Percentiles rank a stretch among this genome's conserved stretches.
These are phyloP conservation scores for Echeneis naucrates DNA, from an alignment of 2,797 vertebrate genomes.

Conservation along the genomic window DNA sequence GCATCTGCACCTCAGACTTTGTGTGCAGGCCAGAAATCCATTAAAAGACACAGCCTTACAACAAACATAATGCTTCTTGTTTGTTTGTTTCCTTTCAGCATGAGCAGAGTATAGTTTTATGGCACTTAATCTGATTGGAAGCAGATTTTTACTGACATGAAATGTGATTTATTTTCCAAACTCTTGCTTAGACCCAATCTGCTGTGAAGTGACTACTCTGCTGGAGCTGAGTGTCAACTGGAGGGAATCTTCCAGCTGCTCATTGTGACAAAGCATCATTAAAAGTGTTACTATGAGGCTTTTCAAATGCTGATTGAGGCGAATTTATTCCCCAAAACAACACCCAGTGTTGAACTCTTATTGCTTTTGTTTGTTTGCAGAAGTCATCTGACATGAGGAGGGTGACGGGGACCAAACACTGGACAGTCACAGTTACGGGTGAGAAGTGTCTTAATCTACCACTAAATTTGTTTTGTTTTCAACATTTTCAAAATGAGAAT, in stretches of 20 bases:
- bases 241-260: slow-evolving; percentile 4
- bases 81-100: slow-evolving; percentile 39
- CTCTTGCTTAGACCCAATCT: slow-evolving; percentile 29
- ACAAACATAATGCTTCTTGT: slow-evolving; percentile 32
- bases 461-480: no score
- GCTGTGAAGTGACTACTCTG: slow-evolving; percentile 14
- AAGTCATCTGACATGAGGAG: slow-evolving; percentile 69
- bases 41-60: slow-evolving; percentile 37
- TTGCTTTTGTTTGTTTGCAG: slow-evolving; percentile 62
- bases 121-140: slow-evolving; percentile 43
- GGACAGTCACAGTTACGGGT: slow-evolving; percentile 74
- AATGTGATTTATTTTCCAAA: slow-evolving; percentile 30
- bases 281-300: neutral
- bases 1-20: slow-evolving; percentile 58
- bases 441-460: slow-evolving; percentile 38
- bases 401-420: slow-evolving; percentile 41
- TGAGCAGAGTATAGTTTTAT: slow-evolving; percentile 16
- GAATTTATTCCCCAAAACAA: neutral
- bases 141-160: slow-evolving; percentile 37
- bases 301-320: neutral
- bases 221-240: slow-evolving; percentile 1
- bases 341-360: neutral
- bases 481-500: no score
- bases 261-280: neutral
- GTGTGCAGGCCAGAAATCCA: slow-evolving; percentile 31